A percentile compares a stretch with the other conserved stretches of the same genome.
These are phyloP conservation scores for Cryptosula pallasiana DNA, from an alignment of 2,888 invertebrate species.

Conservation along the genomic window DNA sequence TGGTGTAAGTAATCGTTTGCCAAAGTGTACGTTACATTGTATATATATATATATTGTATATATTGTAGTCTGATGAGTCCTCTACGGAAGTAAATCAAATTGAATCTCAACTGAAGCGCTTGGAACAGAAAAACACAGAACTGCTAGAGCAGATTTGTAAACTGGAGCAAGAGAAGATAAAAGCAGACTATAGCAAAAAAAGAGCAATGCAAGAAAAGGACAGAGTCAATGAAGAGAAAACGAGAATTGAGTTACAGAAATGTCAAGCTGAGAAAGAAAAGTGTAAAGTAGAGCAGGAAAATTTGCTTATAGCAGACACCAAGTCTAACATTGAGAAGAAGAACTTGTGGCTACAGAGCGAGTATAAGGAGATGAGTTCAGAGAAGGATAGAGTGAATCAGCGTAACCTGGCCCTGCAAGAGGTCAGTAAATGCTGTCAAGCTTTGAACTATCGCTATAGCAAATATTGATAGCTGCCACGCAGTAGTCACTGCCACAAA, in stretches of 20 bases:
- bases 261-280: neutral
- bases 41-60: too few species aligned
- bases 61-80: neutral
- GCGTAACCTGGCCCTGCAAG: neutral
- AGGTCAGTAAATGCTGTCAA: slow-evolving; percentile 10
- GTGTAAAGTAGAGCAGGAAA: neutral
- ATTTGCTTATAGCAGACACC: neutral
- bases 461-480: too few species aligned
- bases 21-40: too few species aligned
- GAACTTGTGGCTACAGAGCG: neutral
- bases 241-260: neutral
- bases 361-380: neutral
- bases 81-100: neutral
- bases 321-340: neutral
- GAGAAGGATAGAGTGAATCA: slow-evolving; percentile 6
- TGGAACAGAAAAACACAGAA: neutral
- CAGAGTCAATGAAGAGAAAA: neutral
- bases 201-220: neutral
- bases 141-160: neutral
- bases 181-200: neutral
- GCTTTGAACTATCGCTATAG: too few species aligned
- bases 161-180: neutral
- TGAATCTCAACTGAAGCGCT: neutral
- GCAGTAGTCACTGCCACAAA: too few species aligned
- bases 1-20: too few species aligned